phyloP scores from a whole-genome alignment of 1,140 invertebrate species.

The Hyposmocoma kahamanoa region DNA sequence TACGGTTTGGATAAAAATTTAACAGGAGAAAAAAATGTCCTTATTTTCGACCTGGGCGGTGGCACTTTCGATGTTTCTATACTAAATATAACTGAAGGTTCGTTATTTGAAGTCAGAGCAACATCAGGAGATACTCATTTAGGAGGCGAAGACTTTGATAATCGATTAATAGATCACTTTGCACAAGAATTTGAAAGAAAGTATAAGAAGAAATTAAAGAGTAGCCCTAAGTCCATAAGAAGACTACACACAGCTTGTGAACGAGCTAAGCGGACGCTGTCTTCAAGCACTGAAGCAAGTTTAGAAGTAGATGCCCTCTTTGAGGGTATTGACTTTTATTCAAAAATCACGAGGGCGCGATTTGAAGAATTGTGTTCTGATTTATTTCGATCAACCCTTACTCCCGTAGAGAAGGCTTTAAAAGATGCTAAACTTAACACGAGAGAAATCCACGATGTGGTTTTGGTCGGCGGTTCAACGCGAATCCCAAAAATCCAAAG shows the following conservation, averaged over 20 bases:
- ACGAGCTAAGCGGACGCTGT: conserved; percentile 79
- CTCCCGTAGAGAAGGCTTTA: conserved; percentile 82
- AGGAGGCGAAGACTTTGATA: conserved; percentile 86
- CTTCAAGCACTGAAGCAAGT: conserved; percentile 80
- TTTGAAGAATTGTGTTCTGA: conserved; percentile 93
- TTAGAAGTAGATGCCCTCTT: conserved; percentile 85
- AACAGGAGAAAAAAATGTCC: conserved; percentile 84
- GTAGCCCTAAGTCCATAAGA: conserved; percentile 84
- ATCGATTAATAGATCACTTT: conserved; percentile 88
- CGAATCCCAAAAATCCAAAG: conserved; percentile 81
- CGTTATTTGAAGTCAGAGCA: conserved; percentile 85
- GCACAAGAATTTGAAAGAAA: conserved; percentile 88
- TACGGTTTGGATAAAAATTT: conserved; percentile 90
- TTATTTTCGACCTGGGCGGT: conserved; percentile 85
- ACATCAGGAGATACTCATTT: conserved; percentile 86
- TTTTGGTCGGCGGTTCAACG: conserved; percentile 79
- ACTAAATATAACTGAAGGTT: conserved; percentile 89
- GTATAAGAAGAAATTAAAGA: conserved; percentile 84
- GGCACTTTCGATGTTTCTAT: conserved; percentile 92
- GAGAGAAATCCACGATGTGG: conserved; percentile 77
- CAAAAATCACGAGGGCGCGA: conserved; percentile 86
- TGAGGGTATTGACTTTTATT: conserved; percentile 90
- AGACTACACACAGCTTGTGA: conserved; percentile 85
- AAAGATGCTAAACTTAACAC: conserved; percentile 86
- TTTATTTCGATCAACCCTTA: conserved; percentile 81